Evolutionary conservation across 2,113 vertebrate genomes (phyloP), one percentile per base, ranked within the genome.

Genomic region (Hydrolagus affinis): DNA sequence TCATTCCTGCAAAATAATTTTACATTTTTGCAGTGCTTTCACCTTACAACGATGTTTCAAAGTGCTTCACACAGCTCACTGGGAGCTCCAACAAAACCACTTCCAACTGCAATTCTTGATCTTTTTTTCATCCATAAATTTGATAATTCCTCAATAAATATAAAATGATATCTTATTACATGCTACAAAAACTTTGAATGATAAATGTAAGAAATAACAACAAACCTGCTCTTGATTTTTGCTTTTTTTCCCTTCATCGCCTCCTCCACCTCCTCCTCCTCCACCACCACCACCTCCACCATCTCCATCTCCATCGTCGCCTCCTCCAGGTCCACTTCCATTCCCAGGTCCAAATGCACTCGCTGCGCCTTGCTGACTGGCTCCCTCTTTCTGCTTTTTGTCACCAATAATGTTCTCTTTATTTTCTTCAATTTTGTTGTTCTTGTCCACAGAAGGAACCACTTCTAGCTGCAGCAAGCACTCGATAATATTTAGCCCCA

Each of bases 381-480:
- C 90, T 11, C 94, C 88, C 86, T 98, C 96, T 89, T 96, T 96
- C 87, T 91, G 89, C 25, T 94, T 93, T n/a, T 95, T 92, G 87
- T 96, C 94, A 70, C 87, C 66, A 11, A 88, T 86, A 75, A 95
- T 93, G 23, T 97, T 97, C 90, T 96, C 95, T 88, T 98, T 98
- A 90, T 97, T 96, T 72, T 98, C 96, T 1, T 93, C 92, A 90
- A 96, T 97, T 89, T 95, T 94, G 71, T 92, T 91, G 44, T 92
- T 94, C 87, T 96, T 97, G 85, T 95, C 93, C 78, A 96, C 92
- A 57, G 93, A 95, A 4, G 97, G 98, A 62, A 99, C 97, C 73
- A 98, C 96, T 0, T 96, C 95, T 85, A 99, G 95, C 86, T 99
- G 98, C 88, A 99, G 94, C 86, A 99, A 91, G 86, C 96, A 97